Evolutionary conservation across 1,140 invertebrate species (phyloP).

Genomic region (Coelopa frigida): DNA sequence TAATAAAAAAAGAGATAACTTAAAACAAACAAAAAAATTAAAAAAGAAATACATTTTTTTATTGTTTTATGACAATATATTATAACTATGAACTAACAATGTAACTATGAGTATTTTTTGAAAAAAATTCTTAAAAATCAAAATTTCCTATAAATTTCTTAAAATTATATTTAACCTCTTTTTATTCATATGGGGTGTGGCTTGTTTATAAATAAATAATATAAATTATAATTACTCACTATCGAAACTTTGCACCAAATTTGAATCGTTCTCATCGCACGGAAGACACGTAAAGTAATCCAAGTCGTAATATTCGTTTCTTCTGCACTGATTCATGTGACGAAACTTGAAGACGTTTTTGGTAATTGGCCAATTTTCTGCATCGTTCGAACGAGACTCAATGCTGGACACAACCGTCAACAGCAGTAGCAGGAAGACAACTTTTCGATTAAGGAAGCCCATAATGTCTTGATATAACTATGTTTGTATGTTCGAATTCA

Average conservation of each 20-base stretch:
- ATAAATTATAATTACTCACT: constrained; percentile 44
- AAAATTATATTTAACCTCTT: background rate
- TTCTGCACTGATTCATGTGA: constrained; percentile 21
- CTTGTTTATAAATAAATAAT: too few species aligned
- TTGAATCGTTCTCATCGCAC: constrained; percentile 25
- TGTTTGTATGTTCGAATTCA: too few species aligned
- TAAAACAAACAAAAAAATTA: too few species aligned
- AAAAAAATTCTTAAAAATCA: background rate
- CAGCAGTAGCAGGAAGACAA: background rate
- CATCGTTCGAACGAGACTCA: constrained; percentile 3
- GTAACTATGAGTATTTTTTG: background rate
- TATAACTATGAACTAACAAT: background rate
- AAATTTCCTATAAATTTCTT: background rate
- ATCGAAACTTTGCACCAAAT: constrained; percentile 28
- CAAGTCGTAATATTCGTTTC: constrained; percentile 38
- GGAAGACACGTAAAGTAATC: constrained; percentile 30
- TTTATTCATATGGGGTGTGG: background rate
- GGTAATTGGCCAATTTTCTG: constrained; percentile 13
- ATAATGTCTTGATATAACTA: too few species aligned
- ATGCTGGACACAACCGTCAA: too few species aligned
- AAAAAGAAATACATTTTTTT: background rate
- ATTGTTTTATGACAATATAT: too few species aligned
- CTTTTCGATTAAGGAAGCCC: constrained; percentile 7
- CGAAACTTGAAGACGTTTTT: constrained; percentile 28
- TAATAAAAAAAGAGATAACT: too few species aligned